Base-by-base conservation (phyloP, 2,797 vertebrate species). In the Rhyacichthys aspro region DNA sequence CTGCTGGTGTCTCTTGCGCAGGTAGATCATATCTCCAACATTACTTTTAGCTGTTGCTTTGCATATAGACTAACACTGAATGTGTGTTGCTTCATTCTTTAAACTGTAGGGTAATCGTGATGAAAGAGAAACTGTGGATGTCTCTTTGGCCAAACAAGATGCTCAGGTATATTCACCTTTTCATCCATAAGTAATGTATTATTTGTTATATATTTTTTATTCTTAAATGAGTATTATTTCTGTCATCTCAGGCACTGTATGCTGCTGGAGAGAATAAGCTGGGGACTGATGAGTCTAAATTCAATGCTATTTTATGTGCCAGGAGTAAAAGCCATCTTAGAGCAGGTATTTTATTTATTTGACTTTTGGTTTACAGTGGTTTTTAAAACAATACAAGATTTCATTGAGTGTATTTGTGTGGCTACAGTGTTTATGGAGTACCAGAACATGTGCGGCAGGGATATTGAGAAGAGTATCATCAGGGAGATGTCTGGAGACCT, bases 401-500 rank as follows among this genome's bases (percentile, higher is more conserved):
- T 14, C 16, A 9, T 11, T 64, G 39, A 67, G 48, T 67, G 12
- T 70, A 7, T 82, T 16, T 76, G 3, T 73, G 8, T 78, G 17
- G 39, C 32, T 9, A 14, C 70, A 98, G 97, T 99, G 68, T 99
- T 99, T 84, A 86, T 86, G 0, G 95, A 99, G 86, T 99, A 99
- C 83, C 96, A 98, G 89, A 84, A 93, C 36, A 97, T 97, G 95
- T 95, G 94, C 19, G 95, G 95, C 66, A 92, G 95, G 49, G 96
- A 98, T 79, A 94, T 99, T 0, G 95, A 97, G 73, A 96, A 94
- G 78, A 99, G 97, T 68, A 96, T 99, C 48, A 49, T 62, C 67
- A 93, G 96, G 59, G 98, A 99, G 81, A 99, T 99, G 97, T 99
- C 98, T 1, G 98, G 98, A 64, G 94, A 99, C 72, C 93, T 99